These are phyloP conservation scores for Lepeophtheirus salmonis DNA, from an alignment of 1,140 invertebrate species.

Conservation along the genomic window DNA sequence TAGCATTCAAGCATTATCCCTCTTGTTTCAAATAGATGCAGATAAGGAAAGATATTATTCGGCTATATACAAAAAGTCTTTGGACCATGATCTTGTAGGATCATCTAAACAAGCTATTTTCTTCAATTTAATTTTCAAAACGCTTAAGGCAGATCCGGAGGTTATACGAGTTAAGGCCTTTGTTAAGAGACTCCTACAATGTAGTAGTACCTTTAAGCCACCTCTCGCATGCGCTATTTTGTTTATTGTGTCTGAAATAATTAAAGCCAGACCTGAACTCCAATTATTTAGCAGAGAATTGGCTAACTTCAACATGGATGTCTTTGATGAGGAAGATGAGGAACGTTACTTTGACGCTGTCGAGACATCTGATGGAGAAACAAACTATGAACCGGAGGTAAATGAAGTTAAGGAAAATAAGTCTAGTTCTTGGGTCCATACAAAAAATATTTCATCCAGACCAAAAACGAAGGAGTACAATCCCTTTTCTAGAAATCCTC, in stretches of 20 bases:
- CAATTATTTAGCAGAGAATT: not conserved
- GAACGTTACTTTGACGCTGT: constrained; percentile 29
- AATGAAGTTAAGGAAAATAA: constrained; percentile 22
- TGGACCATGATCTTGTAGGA: constrained; percentile 49
- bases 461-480: constrained; percentile 37
- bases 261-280: constrained; percentile 25
- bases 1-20: constrained; percentile 59
- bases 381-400: constrained; percentile 23
- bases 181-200: constrained; percentile 58
- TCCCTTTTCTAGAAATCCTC: constrained; percentile 56
- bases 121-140: constrained; percentile 66
- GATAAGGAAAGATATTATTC: constrained; percentile 57
- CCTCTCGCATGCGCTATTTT: constrained; percentile 50
- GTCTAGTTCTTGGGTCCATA: constrained; percentile 28
- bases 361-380: constrained; percentile 26
- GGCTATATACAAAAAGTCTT: constrained; percentile 67
- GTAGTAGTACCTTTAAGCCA: constrained; percentile 35
- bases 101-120: constrained; percentile 59
- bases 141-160: constrained; percentile 56
- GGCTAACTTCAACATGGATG: not conserved
- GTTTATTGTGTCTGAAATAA: constrained; percentile 55
- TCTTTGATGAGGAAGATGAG: constrained; percentile 23
- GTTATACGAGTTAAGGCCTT: constrained; percentile 54
- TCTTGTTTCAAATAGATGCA: constrained; percentile 62
- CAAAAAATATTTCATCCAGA: constrained; percentile 22